These are phyloP conservation scores for Heliconius hermathena DNA, from an alignment of 1,140 invertebrate species.

Conservation along the genomic window DNA sequence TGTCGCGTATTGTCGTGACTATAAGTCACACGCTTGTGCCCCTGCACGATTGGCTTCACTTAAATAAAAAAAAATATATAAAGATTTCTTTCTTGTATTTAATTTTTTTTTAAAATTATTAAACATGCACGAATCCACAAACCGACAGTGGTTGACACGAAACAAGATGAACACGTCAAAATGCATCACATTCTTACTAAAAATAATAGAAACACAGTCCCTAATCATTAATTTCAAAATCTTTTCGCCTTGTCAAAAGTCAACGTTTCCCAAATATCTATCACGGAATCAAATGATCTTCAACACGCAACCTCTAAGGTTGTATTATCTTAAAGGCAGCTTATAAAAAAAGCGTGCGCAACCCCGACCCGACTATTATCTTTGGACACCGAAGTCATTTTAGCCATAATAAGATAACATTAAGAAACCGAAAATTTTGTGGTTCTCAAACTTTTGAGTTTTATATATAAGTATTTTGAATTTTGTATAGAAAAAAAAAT, in stretches of 20 bases:
- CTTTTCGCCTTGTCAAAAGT: slow-evolving; percentile 43
- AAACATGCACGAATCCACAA: not conserved
- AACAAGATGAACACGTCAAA: slow-evolving; percentile 18
- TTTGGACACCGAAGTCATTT: slow-evolving; percentile 81
- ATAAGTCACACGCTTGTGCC: no score
- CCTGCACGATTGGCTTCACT: no score
- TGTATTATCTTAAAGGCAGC: slow-evolving; percentile 68
- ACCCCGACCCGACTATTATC: slow-evolving; percentile 73
- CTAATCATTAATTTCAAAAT: slow-evolving; percentile 28
- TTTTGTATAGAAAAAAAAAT: not conserved
- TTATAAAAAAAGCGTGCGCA: slow-evolving; percentile 68
- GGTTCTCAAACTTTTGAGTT: slow-evolving; percentile 55
- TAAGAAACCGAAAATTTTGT: slow-evolving; percentile 62
- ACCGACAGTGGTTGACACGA: not conserved
- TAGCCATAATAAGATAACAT: slow-evolving; percentile 82
- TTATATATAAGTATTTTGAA: not conserved
- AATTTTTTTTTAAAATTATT: not conserved
- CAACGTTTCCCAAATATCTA: slow-evolving; percentile 46
- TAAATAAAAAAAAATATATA: no score
- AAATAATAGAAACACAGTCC: slow-evolving; percentile 17
- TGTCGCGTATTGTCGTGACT: no score
- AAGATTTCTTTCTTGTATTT: no score
- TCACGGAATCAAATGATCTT: slow-evolving; percentile 66
- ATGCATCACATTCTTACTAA: slow-evolving; percentile 3
- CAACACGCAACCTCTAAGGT: slow-evolving; percentile 71